Evolutionary conservation across 2,888 invertebrate genomes (phyloP).

Genomic region (Leucozona laternaria): DNA sequence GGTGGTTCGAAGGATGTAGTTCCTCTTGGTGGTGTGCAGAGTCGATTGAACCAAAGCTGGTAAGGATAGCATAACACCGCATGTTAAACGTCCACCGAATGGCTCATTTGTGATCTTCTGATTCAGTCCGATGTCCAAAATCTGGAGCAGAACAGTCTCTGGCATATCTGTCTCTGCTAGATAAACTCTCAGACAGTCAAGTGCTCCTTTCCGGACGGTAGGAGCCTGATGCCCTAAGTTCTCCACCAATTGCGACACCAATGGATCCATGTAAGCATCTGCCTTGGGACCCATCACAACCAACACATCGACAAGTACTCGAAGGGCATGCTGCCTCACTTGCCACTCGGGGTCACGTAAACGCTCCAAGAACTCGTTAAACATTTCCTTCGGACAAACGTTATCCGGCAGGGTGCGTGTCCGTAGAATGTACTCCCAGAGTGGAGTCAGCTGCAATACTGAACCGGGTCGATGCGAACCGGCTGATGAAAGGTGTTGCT

Average conservation of each 20-base stretch:
- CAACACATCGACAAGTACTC: slow-evolving; percentile 91
- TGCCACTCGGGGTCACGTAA: slow-evolving; percentile 92
- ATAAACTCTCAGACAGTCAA: slow-evolving; percentile 90
- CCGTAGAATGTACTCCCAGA: slow-evolving; percentile 92
- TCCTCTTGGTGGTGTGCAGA: slow-evolving; percentile 84
- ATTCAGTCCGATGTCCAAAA: slow-evolving; percentile 88
- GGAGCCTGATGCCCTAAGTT: slow-evolving; percentile 92
- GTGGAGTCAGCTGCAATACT: slow-evolving; percentile 87
- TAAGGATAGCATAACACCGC: slow-evolving; percentile 87
- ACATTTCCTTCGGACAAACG: slow-evolving; percentile 87
- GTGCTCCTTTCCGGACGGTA: slow-evolving; percentile 91
- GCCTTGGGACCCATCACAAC: slow-evolving; percentile 89
- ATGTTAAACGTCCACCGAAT: slow-evolving; percentile 86
- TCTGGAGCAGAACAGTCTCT: slow-evolving; percentile 87
- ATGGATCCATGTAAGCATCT: slow-evolving; percentile 87
- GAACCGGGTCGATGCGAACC: slow-evolving; percentile 72
- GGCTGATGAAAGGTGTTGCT: slow-evolving; percentile 59
- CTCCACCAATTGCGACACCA: slow-evolving; percentile 89
- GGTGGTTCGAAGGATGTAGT: slow-evolving; percentile 84
- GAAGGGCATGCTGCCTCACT: slow-evolving; percentile 91
- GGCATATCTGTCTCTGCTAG: slow-evolving; percentile 88
- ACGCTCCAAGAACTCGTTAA: slow-evolving; percentile 89
- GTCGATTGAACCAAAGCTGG: slow-evolving; percentile 87
- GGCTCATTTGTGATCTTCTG: slow-evolving; percentile 84
- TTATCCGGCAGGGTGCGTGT: slow-evolving; percentile 89